phyloP scores from a whole-genome alignment of 2,113 vertebrate species.

The Vulpes lagopus region DNA sequence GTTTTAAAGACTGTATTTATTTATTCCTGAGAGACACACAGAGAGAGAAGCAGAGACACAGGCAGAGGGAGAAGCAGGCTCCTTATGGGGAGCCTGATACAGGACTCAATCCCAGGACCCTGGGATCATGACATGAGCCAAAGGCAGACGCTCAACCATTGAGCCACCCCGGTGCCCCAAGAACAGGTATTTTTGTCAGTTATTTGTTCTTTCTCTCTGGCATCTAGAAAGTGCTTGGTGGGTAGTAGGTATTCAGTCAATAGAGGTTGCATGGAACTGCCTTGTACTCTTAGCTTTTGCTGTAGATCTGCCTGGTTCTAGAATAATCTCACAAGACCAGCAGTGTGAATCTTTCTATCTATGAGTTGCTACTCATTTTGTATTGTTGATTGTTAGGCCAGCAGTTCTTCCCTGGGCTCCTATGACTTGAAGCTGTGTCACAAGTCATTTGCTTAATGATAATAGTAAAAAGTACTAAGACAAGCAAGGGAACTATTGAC shows the following conservation, averaged over 20 bases:
- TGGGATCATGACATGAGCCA: too few species aligned
- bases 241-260: background rate
- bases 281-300: background rate
- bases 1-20: too few species aligned
- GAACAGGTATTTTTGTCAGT: background rate
- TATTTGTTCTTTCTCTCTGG: background rate
- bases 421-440: background rate
- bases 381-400: background rate
- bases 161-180: too few species aligned
- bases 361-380: background rate
- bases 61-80: too few species aligned
- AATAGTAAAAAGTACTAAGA: background rate
- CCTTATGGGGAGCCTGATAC: too few species aligned
- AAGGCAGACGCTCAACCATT: too few species aligned
- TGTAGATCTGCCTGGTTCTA: background rate
- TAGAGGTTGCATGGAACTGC: background rate
- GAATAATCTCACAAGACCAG: background rate
- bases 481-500: background rate
- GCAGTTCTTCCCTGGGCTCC: background rate
- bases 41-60: too few species aligned
- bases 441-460: background rate
- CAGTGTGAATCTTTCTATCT: background rate
- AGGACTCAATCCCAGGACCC: too few species aligned
- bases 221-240: background rate
- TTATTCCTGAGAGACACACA: too few species aligned